phyloP scores from a whole-genome alignment of 2,888 invertebrate genomes.

The Panopea generosa region DNA sequence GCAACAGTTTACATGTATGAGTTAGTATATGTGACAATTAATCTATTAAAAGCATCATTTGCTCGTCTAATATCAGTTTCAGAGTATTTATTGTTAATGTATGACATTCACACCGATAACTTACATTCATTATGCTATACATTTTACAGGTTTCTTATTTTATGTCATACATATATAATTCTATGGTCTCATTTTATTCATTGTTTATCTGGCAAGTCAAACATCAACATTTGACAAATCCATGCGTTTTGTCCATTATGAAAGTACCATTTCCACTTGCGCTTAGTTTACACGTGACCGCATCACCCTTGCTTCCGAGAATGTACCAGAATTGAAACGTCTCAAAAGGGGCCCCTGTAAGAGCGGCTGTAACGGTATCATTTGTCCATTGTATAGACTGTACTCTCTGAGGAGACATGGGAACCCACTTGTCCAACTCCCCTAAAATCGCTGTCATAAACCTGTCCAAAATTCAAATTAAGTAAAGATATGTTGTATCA shows the following conservation, averaged over 20 bases:
- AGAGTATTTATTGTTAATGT: too few species aligned
- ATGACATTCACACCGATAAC: too few species aligned
- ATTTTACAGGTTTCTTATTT: too few species aligned
- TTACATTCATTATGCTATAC: too few species aligned
- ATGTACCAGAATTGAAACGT: slow-evolving; percentile 65
- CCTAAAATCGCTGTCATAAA: slow-evolving; percentile 66
- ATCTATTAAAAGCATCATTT: too few species aligned
- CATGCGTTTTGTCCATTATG: slow-evolving; percentile 31
- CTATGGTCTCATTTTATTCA: too few species aligned
- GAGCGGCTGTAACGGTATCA: slow-evolving; percentile 56
- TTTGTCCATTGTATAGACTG: slow-evolving; percentile 52
- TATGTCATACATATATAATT: too few species aligned
- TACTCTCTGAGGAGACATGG: slow-evolving; percentile 75
- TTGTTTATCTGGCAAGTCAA: too few species aligned
- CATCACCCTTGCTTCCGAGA: slow-evolving; percentile 28
- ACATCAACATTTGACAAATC: too few species aligned
- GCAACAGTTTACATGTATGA: too few species aligned
- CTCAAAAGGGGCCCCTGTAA: slow-evolving; percentile 69
- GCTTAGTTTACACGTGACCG: slow-evolving; percentile 39
- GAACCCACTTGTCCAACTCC: slow-evolving; percentile 76
- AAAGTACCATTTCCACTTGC: slow-evolving; percentile 41
- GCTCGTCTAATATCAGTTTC: too few species aligned
- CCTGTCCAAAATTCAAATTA: slow-evolving; percentile 15
- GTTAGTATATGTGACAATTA: too few species aligned
- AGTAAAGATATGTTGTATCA: neutral